Evolutionary conservation across 2,113 vertebrate species (phyloP).

Genomic region (Orycteropus afer): DNA sequence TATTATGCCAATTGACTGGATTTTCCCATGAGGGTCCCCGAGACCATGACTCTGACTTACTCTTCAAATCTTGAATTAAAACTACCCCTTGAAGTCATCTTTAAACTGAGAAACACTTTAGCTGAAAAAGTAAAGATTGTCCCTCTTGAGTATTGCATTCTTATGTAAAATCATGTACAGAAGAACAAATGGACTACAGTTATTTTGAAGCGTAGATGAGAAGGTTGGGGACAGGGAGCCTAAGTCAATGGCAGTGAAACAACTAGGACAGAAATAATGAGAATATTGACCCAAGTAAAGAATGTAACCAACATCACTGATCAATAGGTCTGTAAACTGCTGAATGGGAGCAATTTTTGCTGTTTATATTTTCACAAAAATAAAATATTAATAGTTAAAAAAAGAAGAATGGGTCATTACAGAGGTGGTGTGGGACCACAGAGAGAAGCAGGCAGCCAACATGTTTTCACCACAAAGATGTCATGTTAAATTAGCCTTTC

Average conservation of each 20-base stretch:
- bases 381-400: neutral
- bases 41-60: neutral
- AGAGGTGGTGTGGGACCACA: rapidly evolving
- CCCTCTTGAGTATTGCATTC: too few species aligned
- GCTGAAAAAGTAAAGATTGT: too few species aligned
- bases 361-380: neutral
- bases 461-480: rapidly evolving
- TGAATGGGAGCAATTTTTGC: neutral
- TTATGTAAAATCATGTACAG: too few species aligned
- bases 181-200: too few species aligned
- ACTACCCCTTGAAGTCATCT: neutral
- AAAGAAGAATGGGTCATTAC: neutral
- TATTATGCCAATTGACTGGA: neutral
- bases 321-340: neutral
- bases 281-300: neutral
- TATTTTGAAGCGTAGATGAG: neutral
- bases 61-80: neutral
- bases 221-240: neutral
- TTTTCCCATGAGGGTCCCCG: neutral
- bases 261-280: neutral
- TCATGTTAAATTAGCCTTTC: too few species aligned
- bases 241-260: neutral
- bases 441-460: neutral
- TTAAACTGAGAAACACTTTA: too few species aligned
- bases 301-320: neutral